Base-by-base conservation (phyloP, 2,113 vertebrate species). In the Psammodynastes pulverulentus region DNA sequence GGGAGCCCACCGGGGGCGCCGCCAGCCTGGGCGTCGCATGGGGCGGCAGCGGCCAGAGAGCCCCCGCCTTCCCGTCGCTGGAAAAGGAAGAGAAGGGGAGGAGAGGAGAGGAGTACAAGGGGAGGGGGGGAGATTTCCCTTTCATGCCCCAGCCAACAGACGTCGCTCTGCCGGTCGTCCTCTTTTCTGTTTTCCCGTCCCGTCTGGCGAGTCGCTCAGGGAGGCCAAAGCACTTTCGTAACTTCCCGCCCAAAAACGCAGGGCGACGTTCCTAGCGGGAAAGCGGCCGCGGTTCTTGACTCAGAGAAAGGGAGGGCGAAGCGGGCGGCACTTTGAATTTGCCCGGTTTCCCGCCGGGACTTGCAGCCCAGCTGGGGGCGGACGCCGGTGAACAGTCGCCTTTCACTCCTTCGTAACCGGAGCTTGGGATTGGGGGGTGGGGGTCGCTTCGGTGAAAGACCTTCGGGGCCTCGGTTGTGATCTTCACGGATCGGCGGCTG, bases 1-100 rank as follows among this genome's bases (percentile, higher is more conserved):
- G 85, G 93, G 94, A 96, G 93, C 94, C 96, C 96, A 95, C 95
- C 93, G 96, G 96, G 96, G 96, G 96, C 97, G 96, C 96, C 96
- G 96, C 95, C 91, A 95, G 94, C 95, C 91, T 90, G 92, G 95
- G 95, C 96, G 96, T 95, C 95, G 96, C 95, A 96, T 95, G 96
- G 97, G 96, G 96, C 96, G 95, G 95, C 95, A 89, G 87, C 91
- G 84, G 94, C 90, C 94, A 94, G 95, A 79, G 89, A 89, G 92
- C 93, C 92, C 93, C 94, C 92, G 67, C 91, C 90, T 46, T 91
- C 86, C 88, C 26, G 26, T 15, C 10, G 45, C 72, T 51, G 26
- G 72, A 15, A 49, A 43, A 56, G 72, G 53, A 26, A 23, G 39
- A 72, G 39, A 24, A 23, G 49, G 26, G 43, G 29, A 34, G 52